Evolutionary conservation across 2,888 invertebrate genomes (phyloP), one percentile per base, ranked within the genome.

Genomic region (Halictus quadricinctus): DNA sequence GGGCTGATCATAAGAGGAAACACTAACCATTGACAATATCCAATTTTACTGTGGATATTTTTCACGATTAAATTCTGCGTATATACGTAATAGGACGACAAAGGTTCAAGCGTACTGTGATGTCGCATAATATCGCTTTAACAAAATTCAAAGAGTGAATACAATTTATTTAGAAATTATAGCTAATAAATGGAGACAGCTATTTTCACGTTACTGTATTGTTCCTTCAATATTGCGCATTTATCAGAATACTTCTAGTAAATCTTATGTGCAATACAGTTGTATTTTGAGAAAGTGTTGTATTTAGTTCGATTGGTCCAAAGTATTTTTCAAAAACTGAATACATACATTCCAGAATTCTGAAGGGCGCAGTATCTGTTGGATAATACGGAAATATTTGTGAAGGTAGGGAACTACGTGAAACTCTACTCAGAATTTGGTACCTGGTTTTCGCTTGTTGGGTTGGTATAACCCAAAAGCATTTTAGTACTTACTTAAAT

Each of bases 381-480:
- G 72, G 43, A 76, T 58, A 29, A 66, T 82, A 79, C 72, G 72
- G 72, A 72, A 66, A 48, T 72, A 48, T 78, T 77, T 64, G 1
- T 18, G 1, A 8, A 66, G 13, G 50, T 54, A 58, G 46, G 36
- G 21, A n/a, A 48, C 13, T 66, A 81, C n/a, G 13, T 36, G 36
- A 10, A 78, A 46, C 70, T 70, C 12, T 43, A 43, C 43, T 43
- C 13, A 41, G 75, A 60, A 36, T 43, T 66, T 76, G 87, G 90
- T 92, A 92, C 92, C 91, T 92, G 91, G 89, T 90, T 90, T 90
- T 84, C 79, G 76, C 76, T 64, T 82, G 81, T 83, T 64, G 79
- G 69, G 73, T 70, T 84, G 73, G 54, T 80, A 76, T 64, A 60
- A 60, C 83, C 81, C 79, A 36, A 70, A 75, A 66, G 83, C 83